These are phyloP conservation scores for Anthrax anthrax DNA, from an alignment of 2,888 invertebrate genomes.

Conservation along the genomic window DNA sequence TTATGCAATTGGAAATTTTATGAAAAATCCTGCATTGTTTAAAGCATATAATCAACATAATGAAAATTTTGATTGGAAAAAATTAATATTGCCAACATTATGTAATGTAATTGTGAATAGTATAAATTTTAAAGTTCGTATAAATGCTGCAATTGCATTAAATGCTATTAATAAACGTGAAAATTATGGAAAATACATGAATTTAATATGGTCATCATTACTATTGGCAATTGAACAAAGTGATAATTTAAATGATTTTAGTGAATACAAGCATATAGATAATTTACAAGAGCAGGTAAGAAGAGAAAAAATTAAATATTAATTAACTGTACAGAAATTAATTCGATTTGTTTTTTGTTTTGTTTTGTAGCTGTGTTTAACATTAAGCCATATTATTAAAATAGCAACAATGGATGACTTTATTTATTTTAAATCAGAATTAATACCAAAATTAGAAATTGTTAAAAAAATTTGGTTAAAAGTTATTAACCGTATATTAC, in stretches of 20 bases:
- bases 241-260: slow-evolving; percentile 62
- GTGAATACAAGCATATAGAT: slow-evolving; percentile 75
- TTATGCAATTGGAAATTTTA: slow-evolving; percentile 67
- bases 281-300: slow-evolving; percentile 67
- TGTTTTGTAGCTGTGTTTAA: slow-evolving; percentile 57
- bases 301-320: no score
- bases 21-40: slow-evolving; percentile 43
- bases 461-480: slow-evolving; percentile 27
- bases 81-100: slow-evolving; percentile 48
- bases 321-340: no score
- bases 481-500: slow-evolving; percentile 28
- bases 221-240: slow-evolving; percentile 63
- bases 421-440: slow-evolving; percentile 29
- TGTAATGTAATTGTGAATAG: slow-evolving; percentile 53
- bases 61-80: slow-evolving; percentile 34
- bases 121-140: slow-evolving; percentile 79
- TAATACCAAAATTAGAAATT: slow-evolving; percentile 22
- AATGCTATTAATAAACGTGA: slow-evolving; percentile 44
- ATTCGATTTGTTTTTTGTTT: no score
- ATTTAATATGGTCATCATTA: slow-evolving; percentile 52
- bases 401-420: slow-evolving; percentile 45
- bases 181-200: slow-evolving; percentile 48
- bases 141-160: slow-evolving; percentile 68
- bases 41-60: slow-evolving; percentile 10
- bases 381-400: slow-evolving; percentile 55